Conservation (phyloP, 2,888 invertebrate genomes). For the Synanthedon tipuliformis region DNA sequence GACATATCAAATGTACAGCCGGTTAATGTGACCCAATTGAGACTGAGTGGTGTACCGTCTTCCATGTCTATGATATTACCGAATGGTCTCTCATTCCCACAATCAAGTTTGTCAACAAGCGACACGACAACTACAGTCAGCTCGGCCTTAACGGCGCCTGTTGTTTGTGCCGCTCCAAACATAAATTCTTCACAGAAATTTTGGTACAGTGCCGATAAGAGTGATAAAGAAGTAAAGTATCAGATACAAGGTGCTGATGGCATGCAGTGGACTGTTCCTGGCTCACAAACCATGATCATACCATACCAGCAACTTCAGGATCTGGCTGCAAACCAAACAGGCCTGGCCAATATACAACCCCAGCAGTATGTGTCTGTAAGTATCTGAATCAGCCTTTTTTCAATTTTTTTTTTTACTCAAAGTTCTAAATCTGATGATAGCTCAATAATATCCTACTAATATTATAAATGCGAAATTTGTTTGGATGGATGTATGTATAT, state of each 20-base stretch:
- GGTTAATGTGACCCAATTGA: constrained; percentile 53
- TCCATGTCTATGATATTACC: constrained; percentile 64
- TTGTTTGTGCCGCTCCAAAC: constrained; percentile 58
- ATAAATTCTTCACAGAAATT: constrained; percentile 57
- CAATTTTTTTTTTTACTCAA: too few species aligned
- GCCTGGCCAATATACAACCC: constrained; percentile 44
- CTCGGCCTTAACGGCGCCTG: constrained; percentile 51
- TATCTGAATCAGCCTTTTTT: constrained; percentile 7
- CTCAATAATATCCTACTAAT: too few species aligned
- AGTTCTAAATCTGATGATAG: too few species aligned
- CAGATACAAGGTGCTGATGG: constrained; percentile 57
- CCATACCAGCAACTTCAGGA: constrained; percentile 62
- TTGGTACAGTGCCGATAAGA: constrained; percentile 56
- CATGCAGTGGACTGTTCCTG: constrained; percentile 58
- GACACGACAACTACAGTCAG: constrained; percentile 59
- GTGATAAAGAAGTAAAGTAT: constrained; percentile 58
- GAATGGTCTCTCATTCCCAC: constrained; percentile 50
- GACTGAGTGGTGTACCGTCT: constrained; percentile 55
- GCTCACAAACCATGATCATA: constrained; percentile 61
- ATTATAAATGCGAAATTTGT: too few species aligned
- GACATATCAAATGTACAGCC: constrained; percentile 61
- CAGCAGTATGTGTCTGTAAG: constrained; percentile 64
- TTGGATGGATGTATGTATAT: too few species aligned
- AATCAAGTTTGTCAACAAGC: constrained; percentile 44
- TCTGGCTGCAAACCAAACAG: constrained; percentile 40